phyloP scores from a whole-genome alignment of 2,888 invertebrate genomes.

The Rugalucina vietnamica region DNA sequence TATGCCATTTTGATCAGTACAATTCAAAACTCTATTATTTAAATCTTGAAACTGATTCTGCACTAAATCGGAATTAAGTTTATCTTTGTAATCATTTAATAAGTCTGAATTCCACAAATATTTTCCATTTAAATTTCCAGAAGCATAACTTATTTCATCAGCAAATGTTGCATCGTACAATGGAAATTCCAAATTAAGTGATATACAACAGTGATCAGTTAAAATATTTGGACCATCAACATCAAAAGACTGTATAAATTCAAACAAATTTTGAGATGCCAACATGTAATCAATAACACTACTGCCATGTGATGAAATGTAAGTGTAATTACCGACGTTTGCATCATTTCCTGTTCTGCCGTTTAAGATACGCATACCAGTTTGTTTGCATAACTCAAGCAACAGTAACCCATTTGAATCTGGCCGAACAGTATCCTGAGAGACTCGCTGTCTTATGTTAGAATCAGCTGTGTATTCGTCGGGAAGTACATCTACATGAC shows the following conservation, averaged over 20 bases:
- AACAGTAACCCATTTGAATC: neutral
- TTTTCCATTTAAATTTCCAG: neutral
- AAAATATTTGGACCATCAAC: neutral
- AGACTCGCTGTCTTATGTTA: neutral
- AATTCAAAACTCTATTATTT: neutral
- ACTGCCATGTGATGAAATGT: neutral
- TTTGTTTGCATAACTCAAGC: neutral
- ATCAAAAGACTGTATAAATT: neutral
- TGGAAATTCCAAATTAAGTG: neutral
- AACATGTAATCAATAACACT: slow-evolving; percentile 10
- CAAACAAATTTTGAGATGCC: neutral
- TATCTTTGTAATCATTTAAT: neutral
- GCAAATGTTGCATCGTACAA: neutral
- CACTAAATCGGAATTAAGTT: neutral
- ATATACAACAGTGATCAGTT: neutral
- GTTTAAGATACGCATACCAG: slow-evolving; percentile 1
- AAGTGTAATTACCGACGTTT: neutral
- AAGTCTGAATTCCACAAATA: neutral
- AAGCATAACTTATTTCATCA: neutral
- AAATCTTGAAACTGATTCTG: neutral
- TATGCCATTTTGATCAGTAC: neutral
- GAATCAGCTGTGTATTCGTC: neutral
- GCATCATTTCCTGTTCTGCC: neutral
- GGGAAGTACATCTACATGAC: neutral
- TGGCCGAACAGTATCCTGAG: neutral